Percentiles rank a stretch among this genome's conserved stretches.
phyloP scores from a whole-genome alignment of 2,888 invertebrate genomes.

The Dryobotodes eremita region DNA sequence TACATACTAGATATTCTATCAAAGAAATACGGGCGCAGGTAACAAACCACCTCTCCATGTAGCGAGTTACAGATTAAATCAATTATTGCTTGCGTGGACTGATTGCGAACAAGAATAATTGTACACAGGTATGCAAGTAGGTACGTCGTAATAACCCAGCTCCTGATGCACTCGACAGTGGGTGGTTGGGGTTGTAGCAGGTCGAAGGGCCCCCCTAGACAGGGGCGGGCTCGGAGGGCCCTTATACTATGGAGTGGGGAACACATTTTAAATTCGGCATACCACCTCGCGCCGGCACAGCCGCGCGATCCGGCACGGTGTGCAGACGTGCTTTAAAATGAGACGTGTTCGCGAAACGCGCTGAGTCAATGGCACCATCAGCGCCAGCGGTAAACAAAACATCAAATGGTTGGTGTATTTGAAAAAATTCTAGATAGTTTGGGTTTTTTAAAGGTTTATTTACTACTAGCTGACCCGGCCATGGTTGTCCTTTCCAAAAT shows the following conservation, averaged over 20 bases:
- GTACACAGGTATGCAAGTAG: conserved; percentile 3
- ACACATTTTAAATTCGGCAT: conserved; percentile 36
- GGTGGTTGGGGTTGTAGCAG: conserved; percentile 22
- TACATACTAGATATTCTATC: background rate
- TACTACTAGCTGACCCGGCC: no score
- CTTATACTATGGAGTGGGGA: conserved; percentile 4
- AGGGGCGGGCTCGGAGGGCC: background rate
- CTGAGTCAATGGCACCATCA: background rate
- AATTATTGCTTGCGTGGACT: background rate
- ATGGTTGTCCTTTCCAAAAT: no score
- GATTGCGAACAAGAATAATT: background rate
- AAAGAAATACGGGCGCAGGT: background rate
- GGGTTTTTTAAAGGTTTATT: no score
- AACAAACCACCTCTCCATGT: background rate
- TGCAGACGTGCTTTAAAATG: background rate
- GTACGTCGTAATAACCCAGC: conserved; percentile 14
- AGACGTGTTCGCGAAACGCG: background rate
- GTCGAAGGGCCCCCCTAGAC: conserved; percentile 6
- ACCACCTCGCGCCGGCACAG: conserved; percentile 41
- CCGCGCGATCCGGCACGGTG: conserved; percentile 38
- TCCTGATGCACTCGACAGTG: conserved; percentile 33
- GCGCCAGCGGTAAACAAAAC: no score
- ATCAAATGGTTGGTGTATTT: no score
- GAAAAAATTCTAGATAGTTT: no score
- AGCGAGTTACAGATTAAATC: conserved; percentile 7